Percentiles rank a stretch among this genome's conserved stretches.
phyloP scores from a whole-genome alignment of 53 echinoderm and acorn worm genomes.

The Antedon mediterranea region DNA sequence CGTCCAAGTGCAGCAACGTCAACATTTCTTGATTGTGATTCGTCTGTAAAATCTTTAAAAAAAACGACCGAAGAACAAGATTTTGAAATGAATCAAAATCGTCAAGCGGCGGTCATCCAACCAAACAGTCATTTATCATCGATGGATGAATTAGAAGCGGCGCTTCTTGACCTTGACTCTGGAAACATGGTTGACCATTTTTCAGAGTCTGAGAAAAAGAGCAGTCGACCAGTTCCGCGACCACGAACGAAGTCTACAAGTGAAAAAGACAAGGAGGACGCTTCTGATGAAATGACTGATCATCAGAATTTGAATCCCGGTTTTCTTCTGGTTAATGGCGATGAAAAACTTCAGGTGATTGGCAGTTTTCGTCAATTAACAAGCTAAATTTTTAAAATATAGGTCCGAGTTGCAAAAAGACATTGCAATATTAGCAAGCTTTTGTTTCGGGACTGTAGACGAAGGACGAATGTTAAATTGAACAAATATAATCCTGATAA shows the following conservation, averaged over 20 bases:
- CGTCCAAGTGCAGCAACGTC: not conserved
- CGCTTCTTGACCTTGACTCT: not conserved
- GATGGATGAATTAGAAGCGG: not conserved
- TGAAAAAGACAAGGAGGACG: not conserved
- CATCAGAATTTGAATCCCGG: conserved; percentile 18
- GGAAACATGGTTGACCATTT: conserved; percentile 6
- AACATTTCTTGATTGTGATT: not conserved
- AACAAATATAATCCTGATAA: no score
- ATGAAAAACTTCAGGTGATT: conserved; percentile 72
- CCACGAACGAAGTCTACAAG: conserved; percentile 11
- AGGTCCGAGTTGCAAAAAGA: no score
- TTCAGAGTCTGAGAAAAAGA: conserved; percentile 12
- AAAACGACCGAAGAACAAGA: not conserved
- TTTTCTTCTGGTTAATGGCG: conserved; percentile 71
- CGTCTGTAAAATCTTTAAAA: not conserved
- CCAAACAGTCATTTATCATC: not conserved
- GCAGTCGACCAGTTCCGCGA: conserved; percentile 12
- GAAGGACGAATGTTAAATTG: no score
- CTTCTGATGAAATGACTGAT: not conserved
- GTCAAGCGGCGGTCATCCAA: not conserved
- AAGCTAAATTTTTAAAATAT: not conserved
- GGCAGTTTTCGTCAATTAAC: not conserved
- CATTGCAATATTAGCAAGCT: no score
- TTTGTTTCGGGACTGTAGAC: no score
- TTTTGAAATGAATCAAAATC: not conserved